phyloP scores from a whole-genome alignment of 2,888 invertebrate species.

The Tanytarsus gracilentus region DNA sequence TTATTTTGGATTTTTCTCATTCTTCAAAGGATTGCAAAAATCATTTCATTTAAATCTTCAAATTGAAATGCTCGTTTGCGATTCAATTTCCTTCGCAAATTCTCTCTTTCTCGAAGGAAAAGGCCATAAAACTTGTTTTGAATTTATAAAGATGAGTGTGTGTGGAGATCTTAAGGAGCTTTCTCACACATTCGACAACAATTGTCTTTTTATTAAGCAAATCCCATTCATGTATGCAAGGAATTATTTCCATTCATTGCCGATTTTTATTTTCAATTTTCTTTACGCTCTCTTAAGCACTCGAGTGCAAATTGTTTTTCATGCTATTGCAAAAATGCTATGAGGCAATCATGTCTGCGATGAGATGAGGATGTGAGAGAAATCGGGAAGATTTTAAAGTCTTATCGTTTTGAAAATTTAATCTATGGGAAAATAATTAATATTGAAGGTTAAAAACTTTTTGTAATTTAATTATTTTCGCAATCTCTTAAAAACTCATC shows the following conservation, averaged over 20 bases:
- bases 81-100: slow-evolving; percentile 22
- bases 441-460: too few species aligned
- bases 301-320: slow-evolving; percentile 28
- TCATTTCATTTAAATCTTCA: slow-evolving; percentile 14
- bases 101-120: neutral
- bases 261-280: slow-evolving; percentile 20
- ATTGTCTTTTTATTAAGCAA: too few species aligned
- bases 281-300: slow-evolving; percentile 25
- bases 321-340: neutral
- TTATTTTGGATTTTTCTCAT: neutral
- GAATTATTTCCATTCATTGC: too few species aligned
- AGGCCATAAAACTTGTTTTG: slow-evolving; percentile 26
- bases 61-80: slow-evolving; percentile 24
- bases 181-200: too few species aligned
- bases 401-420: too few species aligned
- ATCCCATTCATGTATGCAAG: too few species aligned
- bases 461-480: too few species aligned
- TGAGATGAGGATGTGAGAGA: neutral
- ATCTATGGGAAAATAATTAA: neutral
- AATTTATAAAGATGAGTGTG: slow-evolving; percentile 25
- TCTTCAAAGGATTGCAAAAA: slow-evolving; percentile 6
- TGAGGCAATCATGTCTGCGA: neutral
- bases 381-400: neutral
- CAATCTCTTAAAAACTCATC: too few species aligned
- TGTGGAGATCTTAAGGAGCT: too few species aligned